These are phyloP conservation scores for Callyntrura guangdongensis DNA, from an alignment of 2,888 invertebrate species.

Conservation along the genomic window DNA sequence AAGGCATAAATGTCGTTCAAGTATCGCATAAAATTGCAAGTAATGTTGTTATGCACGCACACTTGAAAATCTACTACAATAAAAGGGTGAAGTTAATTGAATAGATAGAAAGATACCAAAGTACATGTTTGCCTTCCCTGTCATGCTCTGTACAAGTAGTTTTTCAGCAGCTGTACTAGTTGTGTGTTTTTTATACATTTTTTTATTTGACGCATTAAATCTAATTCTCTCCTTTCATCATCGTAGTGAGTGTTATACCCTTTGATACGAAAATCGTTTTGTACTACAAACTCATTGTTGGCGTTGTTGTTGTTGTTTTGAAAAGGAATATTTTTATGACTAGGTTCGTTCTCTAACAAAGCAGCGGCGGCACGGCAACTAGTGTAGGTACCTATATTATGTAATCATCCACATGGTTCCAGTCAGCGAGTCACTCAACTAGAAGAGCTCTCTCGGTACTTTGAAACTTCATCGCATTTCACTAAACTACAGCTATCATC, in stretches of 20 bases:
- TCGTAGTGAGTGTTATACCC: neutral
- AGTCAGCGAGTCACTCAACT: slow-evolving; percentile 30
- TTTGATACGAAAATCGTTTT: neutral
- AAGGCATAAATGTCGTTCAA: too few relatives aligned
- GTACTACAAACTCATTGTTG: neutral
- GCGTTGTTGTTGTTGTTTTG: neutral
- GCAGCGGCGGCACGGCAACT: too few relatives aligned
- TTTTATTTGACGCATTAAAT: neutral
- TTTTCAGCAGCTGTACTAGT: slow-evolving; percentile 9
- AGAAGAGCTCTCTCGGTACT: slow-evolving; percentile 31
- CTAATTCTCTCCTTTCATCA: neutral
- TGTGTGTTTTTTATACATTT: neutral
- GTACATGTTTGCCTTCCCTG: neutral
- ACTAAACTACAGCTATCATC: slow-evolving; percentile 2
- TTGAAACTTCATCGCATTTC: neutral
- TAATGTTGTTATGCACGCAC: slow-evolving; percentile 48
- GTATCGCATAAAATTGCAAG: neutral
- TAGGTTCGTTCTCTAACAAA: neutral
- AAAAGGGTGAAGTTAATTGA: neutral
- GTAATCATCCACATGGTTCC: slow-evolving; percentile 33
- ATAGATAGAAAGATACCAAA: neutral
- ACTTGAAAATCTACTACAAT: slow-evolving; percentile 41
- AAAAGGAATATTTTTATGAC: neutral
- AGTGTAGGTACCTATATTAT: too few relatives aligned
- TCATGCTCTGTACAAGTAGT: neutral